phyloP scores from a whole-genome alignment of 2,113 vertebrate species.

The Channa maculata region DNA sequence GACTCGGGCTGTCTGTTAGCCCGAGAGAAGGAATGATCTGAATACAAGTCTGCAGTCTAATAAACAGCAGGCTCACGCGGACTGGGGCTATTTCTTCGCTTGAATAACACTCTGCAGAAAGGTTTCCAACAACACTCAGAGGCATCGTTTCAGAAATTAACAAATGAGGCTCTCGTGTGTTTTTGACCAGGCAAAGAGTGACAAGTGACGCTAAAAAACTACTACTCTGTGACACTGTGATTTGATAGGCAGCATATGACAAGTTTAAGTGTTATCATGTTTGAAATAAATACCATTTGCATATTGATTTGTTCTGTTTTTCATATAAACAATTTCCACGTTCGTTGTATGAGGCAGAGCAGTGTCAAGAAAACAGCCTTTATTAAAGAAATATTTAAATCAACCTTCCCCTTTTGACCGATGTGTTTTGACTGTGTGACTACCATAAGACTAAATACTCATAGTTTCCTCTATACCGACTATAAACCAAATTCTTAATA shows the following conservation, averaged over 20 bases:
- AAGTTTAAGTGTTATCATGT: neutral
- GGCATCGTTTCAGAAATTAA: neutral
- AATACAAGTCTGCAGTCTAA: slow-evolving; percentile 66
- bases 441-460: too few species aligned
- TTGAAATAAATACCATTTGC: too few species aligned
- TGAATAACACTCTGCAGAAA: slow-evolving; percentile 15
- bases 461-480: too few species aligned
- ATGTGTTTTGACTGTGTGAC: too few species aligned
- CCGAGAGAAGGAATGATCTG: slow-evolving; percentile 68
- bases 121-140: slow-evolving; percentile 25
- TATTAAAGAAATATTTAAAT: too few species aligned
- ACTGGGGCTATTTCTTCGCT: slow-evolving; percentile 37
- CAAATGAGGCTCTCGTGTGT: neutral
- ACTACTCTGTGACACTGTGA: neutral
- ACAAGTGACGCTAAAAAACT: neutral
- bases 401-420: too few species aligned
- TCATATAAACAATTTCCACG: too few species aligned
- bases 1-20: slow-evolving; percentile 70
- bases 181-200: neutral
- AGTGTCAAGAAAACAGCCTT: too few species aligned
- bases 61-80: slow-evolving; percentile 51
- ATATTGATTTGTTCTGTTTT: neutral
- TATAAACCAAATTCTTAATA: too few species aligned
- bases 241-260: neutral
- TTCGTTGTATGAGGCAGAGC: too few species aligned